A percentile compares a stretch with the other conserved stretches of the same genome.
phyloP scores from a whole-genome alignment of 2,888 invertebrate genomes.

The Isoperla grammatica region DNA sequence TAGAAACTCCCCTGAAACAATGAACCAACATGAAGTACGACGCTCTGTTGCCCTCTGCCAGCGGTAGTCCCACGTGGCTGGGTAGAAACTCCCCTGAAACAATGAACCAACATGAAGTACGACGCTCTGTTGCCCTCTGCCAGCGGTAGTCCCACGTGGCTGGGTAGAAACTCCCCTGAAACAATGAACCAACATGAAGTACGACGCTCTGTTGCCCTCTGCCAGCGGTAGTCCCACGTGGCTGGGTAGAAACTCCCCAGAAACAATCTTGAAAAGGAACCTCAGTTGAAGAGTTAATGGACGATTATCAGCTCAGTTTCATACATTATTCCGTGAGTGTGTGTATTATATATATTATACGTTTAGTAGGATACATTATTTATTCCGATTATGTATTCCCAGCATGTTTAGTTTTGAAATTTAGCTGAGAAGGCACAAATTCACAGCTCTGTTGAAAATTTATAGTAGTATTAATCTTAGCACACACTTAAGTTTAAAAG shows the following conservation, averaged over 20 bases:
- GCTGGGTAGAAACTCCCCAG: conserved; percentile 76
- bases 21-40: conserved; percentile 84
- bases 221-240: conserved; percentile 75
- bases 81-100: conserved; percentile 75
- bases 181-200: conserved; percentile 76
- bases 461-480: too few relatives aligned
- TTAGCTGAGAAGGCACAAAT: too few relatives aligned
- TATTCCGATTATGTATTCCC: too few relatives aligned
- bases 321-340: too few relatives aligned
- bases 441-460: too few relatives aligned
- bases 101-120: conserved; percentile 79
- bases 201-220: conserved; percentile 63
- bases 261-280: too few relatives aligned
- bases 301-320: too few relatives aligned
- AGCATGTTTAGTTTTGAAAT: too few relatives aligned
- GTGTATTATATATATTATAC: too few relatives aligned
- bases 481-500: too few relatives aligned
- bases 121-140: conserved; percentile 65
- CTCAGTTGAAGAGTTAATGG: too few relatives aligned
- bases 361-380: too few relatives aligned
- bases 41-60: conserved; percentile 65
- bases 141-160: conserved; percentile 71
- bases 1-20: conserved; percentile 67
- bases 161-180: conserved; percentile 75
- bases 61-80: conserved; percentile 68